Base-by-base conservation (phyloP, 30 jellyfish, hydroid and myxozoan genomes). In the Aurelia aurita complex sp. Pacific region DNA sequence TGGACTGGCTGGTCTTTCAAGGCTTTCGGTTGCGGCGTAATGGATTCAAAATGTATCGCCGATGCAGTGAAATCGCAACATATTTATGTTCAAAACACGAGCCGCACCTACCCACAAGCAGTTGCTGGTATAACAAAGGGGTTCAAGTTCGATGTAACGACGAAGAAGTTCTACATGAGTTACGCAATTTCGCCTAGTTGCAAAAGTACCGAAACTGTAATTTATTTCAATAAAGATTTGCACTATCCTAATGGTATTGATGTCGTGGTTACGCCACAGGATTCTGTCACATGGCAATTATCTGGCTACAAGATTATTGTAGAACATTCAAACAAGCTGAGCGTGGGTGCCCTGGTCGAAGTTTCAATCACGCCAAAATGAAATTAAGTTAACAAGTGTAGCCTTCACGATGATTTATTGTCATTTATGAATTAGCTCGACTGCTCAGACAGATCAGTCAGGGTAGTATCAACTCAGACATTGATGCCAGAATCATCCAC, bases 71-170 rank as follows among this genome's bases (percentile, higher is more conserved):
- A 64, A 38, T 78, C 72, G 6, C 82, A 76, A 54, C 95, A 85
- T 38, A 89, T 94, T 35, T 71, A 69, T 33, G 89, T 94, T 12
- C 97, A 89, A 66, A 89, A 94, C 69, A 94, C 97, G 15, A 82
- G 96, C 70, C 91, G 99, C 64, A 85, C 99, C 5, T 94, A 94
- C 75, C 99, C 99, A n/a, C 99, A 94, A 53, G 99, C 97, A 40
- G 97, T 94, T 51, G 97, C 99, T 16, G 99, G 99, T 14, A 50
- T 59, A 33, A 94, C 97, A 17, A 76, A 83, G 11, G 75, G 81
- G 14, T 94, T 61, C 77, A 12, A 57, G 46, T 94, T 94, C 77
- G 94, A 94, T 42, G 71, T 17, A 42, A 79, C 33, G 17, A 73
- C 97, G 14, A 80, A 80, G 74, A 77, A 59, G 51, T 94, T 94